Evolutionary conservation across 64 coral and sea anemone species (phyloP).

Genomic region (Pocillopora damicornis): DNA sequence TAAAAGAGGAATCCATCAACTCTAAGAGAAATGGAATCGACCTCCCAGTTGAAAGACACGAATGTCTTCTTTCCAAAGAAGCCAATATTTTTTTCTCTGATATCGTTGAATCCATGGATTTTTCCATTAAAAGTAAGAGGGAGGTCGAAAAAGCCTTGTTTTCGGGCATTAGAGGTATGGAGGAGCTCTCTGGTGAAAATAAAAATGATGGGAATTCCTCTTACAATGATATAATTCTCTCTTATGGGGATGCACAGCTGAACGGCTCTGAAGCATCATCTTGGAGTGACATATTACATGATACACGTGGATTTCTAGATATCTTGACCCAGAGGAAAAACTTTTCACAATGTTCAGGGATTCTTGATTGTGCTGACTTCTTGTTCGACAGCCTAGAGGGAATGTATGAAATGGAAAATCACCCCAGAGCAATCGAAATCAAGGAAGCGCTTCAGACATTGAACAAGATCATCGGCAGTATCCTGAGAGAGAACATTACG

Average conservation of each 20-base stretch:
- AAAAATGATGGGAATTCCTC: no score
- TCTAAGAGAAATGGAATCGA: not conserved
- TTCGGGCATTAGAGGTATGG: not conserved
- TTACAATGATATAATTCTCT: slow-evolving; percentile 3
- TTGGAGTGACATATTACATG: slow-evolving; percentile 20
- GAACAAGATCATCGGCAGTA: not conserved
- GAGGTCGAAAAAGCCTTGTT: not conserved
- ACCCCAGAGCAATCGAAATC: slow-evolving; percentile 24
- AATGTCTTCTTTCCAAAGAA: slow-evolving; percentile 13
- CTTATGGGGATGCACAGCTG: not conserved
- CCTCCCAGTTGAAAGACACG: not conserved
- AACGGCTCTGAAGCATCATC: not conserved
- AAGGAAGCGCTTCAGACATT: slow-evolving; percentile 9
- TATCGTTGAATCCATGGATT: not conserved
- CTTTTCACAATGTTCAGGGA: slow-evolving; percentile 41
- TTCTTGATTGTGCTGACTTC: slow-evolving; percentile 18
- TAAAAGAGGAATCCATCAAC: not conserved
- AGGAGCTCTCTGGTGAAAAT: not conserved
- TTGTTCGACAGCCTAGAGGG: slow-evolving; percentile 28
- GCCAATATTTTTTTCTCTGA: slow-evolving; percentile 15
- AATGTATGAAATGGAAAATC: slow-evolving; percentile 29
- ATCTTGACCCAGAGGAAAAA: slow-evolving; percentile 2
- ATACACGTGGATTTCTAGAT: slow-evolving; percentile 16
- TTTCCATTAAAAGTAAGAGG: not conserved
- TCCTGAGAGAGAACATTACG: not conserved